phyloP scores from a whole-genome alignment of 2,113 vertebrate genomes.

The Pseudopipra pipra region DNA sequence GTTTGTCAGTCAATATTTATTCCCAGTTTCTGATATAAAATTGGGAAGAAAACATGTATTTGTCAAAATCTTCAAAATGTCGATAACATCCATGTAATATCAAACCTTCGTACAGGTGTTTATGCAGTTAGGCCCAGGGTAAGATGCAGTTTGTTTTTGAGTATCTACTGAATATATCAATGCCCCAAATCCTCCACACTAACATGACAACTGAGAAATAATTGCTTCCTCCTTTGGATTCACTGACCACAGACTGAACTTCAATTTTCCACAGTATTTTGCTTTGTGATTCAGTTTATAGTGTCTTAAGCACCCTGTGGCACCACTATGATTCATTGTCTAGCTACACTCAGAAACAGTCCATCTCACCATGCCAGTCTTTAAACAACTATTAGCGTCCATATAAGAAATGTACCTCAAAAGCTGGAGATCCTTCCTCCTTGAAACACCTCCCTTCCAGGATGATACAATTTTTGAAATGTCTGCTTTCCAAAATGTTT shows the following conservation, averaged over 20 bases:
- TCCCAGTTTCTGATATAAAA: not conserved
- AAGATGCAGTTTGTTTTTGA: not conserved
- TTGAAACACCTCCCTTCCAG: not conserved
- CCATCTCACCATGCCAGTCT: not conserved
- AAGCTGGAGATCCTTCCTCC: not conserved
- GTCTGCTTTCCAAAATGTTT: not conserved
- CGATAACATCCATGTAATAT: not conserved
- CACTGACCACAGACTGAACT: not conserved
- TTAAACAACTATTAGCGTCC: not conserved
- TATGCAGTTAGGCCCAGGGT: not conserved
- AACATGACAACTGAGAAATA: not conserved
- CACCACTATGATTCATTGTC: not conserved
- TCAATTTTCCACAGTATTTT: not conserved
- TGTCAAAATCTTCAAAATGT: not conserved
- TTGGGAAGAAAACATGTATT: not conserved
- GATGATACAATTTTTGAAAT: not conserved
- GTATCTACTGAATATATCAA: not conserved
- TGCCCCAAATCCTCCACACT: not conserved
- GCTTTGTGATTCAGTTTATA: not conserved
- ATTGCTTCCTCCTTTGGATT: not conserved
- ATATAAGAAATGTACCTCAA: not conserved
- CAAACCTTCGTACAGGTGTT: not conserved
- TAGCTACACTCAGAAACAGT: not conserved
- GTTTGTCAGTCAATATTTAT: not conserved
- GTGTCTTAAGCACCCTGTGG: not conserved